A percentile compares a stretch with the other conserved stretches of the same genome.
phyloP scores from a whole-genome alignment of 2,888 invertebrate species.

The Dioctria linearis region DNA sequence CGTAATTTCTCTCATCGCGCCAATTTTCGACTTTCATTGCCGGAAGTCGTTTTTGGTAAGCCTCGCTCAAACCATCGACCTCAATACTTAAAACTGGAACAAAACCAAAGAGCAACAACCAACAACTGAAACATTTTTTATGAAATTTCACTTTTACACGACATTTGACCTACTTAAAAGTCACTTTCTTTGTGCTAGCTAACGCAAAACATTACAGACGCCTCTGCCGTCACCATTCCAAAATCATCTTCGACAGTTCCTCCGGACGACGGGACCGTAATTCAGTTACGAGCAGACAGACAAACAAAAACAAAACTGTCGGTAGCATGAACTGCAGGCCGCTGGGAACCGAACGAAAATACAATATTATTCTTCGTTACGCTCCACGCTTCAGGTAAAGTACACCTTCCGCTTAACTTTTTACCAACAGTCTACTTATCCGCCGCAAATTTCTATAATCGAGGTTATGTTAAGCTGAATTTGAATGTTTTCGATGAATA shows the following conservation, averaged over 20 bases:
- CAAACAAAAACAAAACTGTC: constrained; percentile 7
- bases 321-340: constrained; percentile 21
- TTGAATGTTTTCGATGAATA: constrained; percentile 43
- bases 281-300: not conserved
- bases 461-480: constrained; percentile 51
- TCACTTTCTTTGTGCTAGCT: constrained; percentile 50
- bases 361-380: constrained; percentile 8
- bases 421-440: constrained; percentile 7
- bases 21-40: constrained; percentile 46
- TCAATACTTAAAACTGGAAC: constrained; percentile 49
- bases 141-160: constrained; percentile 53
- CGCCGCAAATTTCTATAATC: constrained; percentile 47
- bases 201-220: constrained; percentile 42
- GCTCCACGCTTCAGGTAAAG: constrained; percentile 18
- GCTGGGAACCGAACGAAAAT: not conserved
- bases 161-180: constrained; percentile 51
- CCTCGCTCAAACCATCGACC: constrained; percentile 21
- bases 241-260: not conserved
- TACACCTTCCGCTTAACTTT: constrained; percentile 3
- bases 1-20: constrained; percentile 10
- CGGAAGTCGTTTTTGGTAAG: constrained; percentile 47
- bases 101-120: constrained; percentile 35
- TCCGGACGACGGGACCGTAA: not conserved
- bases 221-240: constrained; percentile 19
- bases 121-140: constrained; percentile 24